phyloP scores from a whole-genome alignment of 1,140 invertebrate species.

The Conus ventricosus region DNA sequence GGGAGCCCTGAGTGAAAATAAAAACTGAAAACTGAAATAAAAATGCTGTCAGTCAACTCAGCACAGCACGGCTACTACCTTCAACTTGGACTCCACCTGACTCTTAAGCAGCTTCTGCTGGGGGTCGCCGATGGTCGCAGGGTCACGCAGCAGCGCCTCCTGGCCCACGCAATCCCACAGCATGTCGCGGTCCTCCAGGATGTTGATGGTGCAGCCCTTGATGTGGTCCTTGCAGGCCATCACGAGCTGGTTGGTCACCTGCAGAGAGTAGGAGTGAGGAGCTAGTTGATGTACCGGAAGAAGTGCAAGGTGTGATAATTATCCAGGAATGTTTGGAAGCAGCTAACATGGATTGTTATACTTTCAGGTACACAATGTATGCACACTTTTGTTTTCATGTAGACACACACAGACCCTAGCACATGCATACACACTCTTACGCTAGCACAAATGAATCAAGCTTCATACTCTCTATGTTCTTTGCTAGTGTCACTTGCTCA shows the following conservation, averaged over 20 bases:
- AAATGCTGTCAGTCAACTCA: conserved; percentile 29
- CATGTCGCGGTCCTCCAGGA: conserved; percentile 64
- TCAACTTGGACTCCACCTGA: conserved; percentile 66
- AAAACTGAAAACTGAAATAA: not conserved
- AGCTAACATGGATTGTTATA: too few relatives aligned
- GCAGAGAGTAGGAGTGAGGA: not conserved
- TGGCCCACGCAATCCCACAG: conserved; percentile 67
- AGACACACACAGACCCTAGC: too few relatives aligned
- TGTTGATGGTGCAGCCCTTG: conserved; percentile 62
- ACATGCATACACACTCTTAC: too few relatives aligned
- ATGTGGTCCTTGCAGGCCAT: conserved; percentile 73
- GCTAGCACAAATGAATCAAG: too few relatives aligned
- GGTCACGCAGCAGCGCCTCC: conserved; percentile 64
- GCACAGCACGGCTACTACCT: conserved; percentile 53
- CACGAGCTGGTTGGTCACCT: conserved; percentile 74
- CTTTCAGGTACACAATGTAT: too few relatives aligned
- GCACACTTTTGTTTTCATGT: too few relatives aligned
- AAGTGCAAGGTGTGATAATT: too few relatives aligned
- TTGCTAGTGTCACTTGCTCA: too few relatives aligned
- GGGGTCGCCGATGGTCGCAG: conserved; percentile 50
- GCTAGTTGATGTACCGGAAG: too few relatives aligned
- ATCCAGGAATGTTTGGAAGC: too few relatives aligned
- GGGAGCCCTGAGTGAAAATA: too few relatives aligned
- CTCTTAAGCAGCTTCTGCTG: conserved; percentile 61
- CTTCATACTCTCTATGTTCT: too few relatives aligned